Evolutionary conservation across 2,113 vertebrate species (phyloP).

Genomic region (Ictidomys tridecemlineatus): DNA sequence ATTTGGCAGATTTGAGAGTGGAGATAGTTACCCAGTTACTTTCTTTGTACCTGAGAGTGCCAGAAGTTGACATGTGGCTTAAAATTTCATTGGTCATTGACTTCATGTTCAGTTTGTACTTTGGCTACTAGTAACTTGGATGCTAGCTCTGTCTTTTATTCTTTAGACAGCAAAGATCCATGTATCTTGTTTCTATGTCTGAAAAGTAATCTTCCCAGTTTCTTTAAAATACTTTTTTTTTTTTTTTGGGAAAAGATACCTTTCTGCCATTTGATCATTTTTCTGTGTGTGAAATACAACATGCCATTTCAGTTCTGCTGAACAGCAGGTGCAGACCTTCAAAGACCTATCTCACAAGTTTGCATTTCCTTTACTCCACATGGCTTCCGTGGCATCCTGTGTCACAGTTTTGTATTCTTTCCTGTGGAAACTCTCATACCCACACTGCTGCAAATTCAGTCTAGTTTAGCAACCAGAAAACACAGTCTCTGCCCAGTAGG

Average conservation of each 20-base stretch:
- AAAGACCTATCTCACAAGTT: slow-evolving; percentile 40
- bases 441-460: not conserved
- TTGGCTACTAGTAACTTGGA: not conserved
- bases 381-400: slow-evolving; percentile 72
- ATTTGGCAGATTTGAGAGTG: not conserved
- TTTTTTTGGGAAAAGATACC: not conserved
- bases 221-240: slow-evolving; percentile 35
- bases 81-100: not conserved
- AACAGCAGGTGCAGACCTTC: slow-evolving; percentile 74
- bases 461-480: slow-evolving; percentile 63
- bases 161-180: slow-evolving; percentile 18
- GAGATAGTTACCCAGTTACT: slow-evolving; percentile 5
- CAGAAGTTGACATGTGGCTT: not conserved
- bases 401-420: slow-evolving; percentile 69
- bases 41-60: not conserved
- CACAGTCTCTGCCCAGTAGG: slow-evolving; percentile 21
- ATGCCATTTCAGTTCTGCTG: not conserved
- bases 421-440: slow-evolving; percentile 75
- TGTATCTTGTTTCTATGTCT: not conserved
- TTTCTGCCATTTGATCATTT: slow-evolving; percentile 50
- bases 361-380: slow-evolving; percentile 56
- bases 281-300: slow-evolving; percentile 12
- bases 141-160: not conserved
- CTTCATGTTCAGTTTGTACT: not conserved
- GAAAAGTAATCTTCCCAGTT: slow-evolving; percentile 27